Percentiles rank a stretch among this genome's conserved stretches.
These are phyloP conservation scores for Chlorodrepanis virens DNA, from an alignment of 2,113 vertebrate species.

Conservation along the genomic window DNA sequence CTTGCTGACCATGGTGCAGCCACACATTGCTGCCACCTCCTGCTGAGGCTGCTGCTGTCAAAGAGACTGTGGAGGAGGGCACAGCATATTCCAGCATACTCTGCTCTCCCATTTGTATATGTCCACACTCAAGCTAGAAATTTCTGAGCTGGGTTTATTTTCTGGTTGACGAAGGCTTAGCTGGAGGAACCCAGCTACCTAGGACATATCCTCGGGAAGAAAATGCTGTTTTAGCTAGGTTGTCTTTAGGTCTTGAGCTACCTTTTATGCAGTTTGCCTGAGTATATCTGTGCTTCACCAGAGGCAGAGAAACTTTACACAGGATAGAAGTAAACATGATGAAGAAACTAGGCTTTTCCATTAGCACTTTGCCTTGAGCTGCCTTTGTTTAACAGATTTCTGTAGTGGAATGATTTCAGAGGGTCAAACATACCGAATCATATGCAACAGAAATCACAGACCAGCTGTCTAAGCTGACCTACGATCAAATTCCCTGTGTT, in stretches of 20 bases:
- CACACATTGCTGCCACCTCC: not conserved
- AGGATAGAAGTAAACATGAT: not conserved
- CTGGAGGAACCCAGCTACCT: not conserved
- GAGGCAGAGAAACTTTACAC: accelerated
- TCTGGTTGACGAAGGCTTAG: not conserved
- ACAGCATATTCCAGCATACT: not conserved
- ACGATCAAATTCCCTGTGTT: not conserved
- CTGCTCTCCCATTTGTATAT: not conserved
- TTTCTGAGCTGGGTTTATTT: not conserved
- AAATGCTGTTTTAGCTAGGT: not conserved
- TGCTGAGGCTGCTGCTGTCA: not conserved
- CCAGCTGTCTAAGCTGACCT: not conserved
- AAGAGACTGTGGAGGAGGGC: not conserved
- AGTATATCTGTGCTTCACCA: not conserved
- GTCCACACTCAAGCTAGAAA: not conserved
- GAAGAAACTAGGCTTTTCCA: not conserved
- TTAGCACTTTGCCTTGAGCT: not conserved
- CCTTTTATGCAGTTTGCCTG: not conserved
- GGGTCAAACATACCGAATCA: not conserved
- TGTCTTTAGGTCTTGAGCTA: not conserved
- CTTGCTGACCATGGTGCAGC: not conserved
- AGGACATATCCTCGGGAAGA: not conserved
- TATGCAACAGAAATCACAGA: not conserved
- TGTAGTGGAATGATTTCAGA: not conserved
- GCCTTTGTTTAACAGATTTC: not conserved